Percentiles rank a stretch among this genome's conserved stretches.
Conservation (phyloP, 1,140 invertebrate genomes). For the Aphelinus atriplicis region DNA sequence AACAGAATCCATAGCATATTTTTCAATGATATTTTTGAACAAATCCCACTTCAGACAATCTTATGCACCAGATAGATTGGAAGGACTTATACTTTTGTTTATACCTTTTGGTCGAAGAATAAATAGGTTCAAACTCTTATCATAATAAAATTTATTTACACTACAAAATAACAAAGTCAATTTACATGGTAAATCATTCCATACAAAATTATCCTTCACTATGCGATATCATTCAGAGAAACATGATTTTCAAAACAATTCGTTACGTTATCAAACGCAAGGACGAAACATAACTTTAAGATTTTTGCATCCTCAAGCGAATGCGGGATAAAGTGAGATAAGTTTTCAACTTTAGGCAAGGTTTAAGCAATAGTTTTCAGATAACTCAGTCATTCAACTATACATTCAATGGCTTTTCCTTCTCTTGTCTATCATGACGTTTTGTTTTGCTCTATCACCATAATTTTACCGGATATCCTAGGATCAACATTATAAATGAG, state of each 20-base stretch:
- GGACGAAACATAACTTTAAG: slow-evolving; percentile 10
- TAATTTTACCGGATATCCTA: too few relatives aligned
- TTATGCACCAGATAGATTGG: too few relatives aligned
- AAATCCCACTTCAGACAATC: too few relatives aligned
- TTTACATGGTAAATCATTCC: slow-evolving; percentile 50
- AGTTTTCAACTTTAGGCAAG: slow-evolving; percentile 13
- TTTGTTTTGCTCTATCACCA: background rate
- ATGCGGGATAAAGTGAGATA: slow-evolving; percentile 2
- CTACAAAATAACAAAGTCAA: slow-evolving; percentile 60
- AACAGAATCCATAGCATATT: too few relatives aligned
- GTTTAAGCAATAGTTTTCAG: slow-evolving; percentile 3
- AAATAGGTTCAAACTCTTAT: slow-evolving; percentile 42
- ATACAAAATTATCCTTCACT: slow-evolving; percentile 34
- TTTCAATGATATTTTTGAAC: too few relatives aligned
- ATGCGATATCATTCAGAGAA: slow-evolving; percentile 17
- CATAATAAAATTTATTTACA: slow-evolving; percentile 65
- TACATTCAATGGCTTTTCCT: background rate
- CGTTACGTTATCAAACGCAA: slow-evolving; percentile 5
- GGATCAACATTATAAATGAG: too few relatives aligned
- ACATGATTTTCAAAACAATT: background rate
- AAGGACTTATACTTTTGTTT: too few relatives aligned
- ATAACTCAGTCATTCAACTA: slow-evolving; percentile 1
- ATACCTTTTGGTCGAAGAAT: too few relatives aligned
- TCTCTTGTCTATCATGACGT: background rate
- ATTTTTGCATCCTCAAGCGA: slow-evolving; percentile 4